These are phyloP conservation scores for Coleophora deauratella DNA, from an alignment of 2,888 invertebrate genomes.

Conservation along the genomic window DNA sequence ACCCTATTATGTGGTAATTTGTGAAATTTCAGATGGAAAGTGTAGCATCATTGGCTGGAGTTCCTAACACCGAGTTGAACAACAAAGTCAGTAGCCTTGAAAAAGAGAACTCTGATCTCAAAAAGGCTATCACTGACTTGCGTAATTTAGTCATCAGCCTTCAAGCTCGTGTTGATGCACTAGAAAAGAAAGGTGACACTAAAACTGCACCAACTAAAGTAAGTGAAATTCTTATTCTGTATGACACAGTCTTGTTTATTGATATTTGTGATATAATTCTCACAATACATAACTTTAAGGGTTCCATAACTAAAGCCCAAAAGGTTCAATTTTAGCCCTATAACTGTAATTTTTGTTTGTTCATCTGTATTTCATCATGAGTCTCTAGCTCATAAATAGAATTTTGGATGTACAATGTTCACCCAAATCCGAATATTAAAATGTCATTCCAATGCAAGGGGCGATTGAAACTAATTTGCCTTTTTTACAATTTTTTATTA, in stretches of 20 bases:
- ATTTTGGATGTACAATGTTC: no score
- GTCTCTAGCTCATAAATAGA: no score
- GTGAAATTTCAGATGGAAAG: constrained; percentile 76
- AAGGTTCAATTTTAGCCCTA: no score
- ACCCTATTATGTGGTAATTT: background rate
- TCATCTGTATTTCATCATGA: no score
- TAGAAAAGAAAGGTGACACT: constrained; percentile 37
- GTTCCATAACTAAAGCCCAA: no score
- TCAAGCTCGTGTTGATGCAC: constrained; percentile 53
- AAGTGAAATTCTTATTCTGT: constrained; percentile 12
- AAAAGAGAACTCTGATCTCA: constrained; percentile 72
- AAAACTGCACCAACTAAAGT: constrained; percentile 38
- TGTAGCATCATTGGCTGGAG: constrained; percentile 72
- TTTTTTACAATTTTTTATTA: no score
- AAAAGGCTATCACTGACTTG: constrained; percentile 58
- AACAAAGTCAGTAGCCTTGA: constrained; percentile 73
- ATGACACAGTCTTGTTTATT: background rate
- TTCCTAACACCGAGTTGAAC: constrained; percentile 70
- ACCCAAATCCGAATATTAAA: no score
- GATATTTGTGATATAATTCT: constrained; percentile 3
- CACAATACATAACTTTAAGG: no score
- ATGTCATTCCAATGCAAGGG: no score
- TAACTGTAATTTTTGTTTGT: no score
- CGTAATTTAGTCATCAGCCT: constrained; percentile 62
- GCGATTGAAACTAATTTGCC: no score